Evolutionary conservation across 2,888 invertebrate genomes (phyloP).

Genomic region (Acronicta aceris): DNA sequence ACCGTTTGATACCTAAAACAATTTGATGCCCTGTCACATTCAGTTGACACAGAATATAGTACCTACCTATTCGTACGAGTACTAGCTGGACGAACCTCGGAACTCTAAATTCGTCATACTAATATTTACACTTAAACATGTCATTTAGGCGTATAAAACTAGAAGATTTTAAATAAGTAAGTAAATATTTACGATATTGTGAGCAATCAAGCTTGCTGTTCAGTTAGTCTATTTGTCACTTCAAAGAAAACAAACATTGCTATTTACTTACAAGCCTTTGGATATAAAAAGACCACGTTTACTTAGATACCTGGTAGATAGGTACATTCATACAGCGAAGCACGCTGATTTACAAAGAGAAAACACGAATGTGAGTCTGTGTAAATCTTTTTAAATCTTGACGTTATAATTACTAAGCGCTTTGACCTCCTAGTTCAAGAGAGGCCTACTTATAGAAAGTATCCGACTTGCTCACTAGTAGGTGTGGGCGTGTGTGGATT

Average conservation of each 20-base stretch:
- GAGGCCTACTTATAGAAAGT: no score
- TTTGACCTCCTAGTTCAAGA: no score
- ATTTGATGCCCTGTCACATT: conserved; percentile 51
- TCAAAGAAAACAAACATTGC: conserved; percentile 42
- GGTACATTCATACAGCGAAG: no score
- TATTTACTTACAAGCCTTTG: conserved; percentile 19
- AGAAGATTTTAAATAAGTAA: conserved; percentile 14
- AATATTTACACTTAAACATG: not conserved
- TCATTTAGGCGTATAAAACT: not conserved
- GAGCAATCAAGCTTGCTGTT: conserved; percentile 22
- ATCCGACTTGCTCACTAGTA: no score
- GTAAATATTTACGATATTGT: conserved; percentile 27
- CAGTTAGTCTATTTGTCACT: conserved; percentile 33
- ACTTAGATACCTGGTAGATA: conserved; percentile 13
- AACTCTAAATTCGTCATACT: conserved; percentile 9
- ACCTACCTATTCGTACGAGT: conserved; percentile 31
- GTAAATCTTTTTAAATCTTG: no score
- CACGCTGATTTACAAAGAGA: no score
- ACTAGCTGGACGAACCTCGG: conserved; percentile 6
- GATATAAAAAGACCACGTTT: conserved; percentile 30
- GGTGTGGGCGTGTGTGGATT: no score
- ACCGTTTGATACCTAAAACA: conserved; percentile 54
- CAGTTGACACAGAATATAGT: conserved; percentile 47
- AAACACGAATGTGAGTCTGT: no score
- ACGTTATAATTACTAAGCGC: no score